Base-by-base conservation (phyloP, 2,797 vertebrate genomes). In the Cuniculus paca region DNA sequence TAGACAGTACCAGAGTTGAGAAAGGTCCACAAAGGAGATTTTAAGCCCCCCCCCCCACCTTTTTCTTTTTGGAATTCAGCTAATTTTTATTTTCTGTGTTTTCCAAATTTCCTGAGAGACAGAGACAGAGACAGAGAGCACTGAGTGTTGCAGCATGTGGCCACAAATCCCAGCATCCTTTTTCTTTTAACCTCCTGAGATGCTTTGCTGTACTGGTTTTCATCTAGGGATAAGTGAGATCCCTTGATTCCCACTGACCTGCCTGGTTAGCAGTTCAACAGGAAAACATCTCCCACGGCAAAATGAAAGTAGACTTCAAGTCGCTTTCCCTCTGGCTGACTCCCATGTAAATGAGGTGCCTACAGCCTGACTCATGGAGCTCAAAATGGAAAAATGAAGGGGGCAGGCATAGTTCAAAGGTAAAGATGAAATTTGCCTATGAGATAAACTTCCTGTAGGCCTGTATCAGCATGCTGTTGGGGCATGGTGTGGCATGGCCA, bases 311-410 rank as follows among this genome's bases (percentile, higher is more conserved):
- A 94, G 94, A 96, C 83, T 90, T 95, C 84, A 96, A 97, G 95
- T 20, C 1, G 6, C 87, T 97, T 94, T 94, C 52, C 78, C 88
- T 82, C 96, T 92, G 97, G 96, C 91, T 95, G 96, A 95, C 95
- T 97, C 95, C 88, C 65, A 96, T 92, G 95, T 95, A 97, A 97
- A 97, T 95, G 91, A 97, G 93, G 88, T 96, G 93, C 89, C 87
- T 96, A 74, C 81, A 97, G 97, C 84, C 93, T 97, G 96, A 97
- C 89, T 97, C 97, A 96, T 7, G 72, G 79, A 94, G 74, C 90
- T 96, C 89, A 97, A 96, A 97, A 95, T 84, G 92, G 77, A 93
- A 97, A 96, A 95, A 93, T 20, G 36, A 48, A 65, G 61, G 79
- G 34, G 2, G 22, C 11, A 26, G 28, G 26, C 42, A 79, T 1